Evolutionary conservation across 2,113 vertebrate species (phyloP).

Genomic region (Melospiza melodia): DNA sequence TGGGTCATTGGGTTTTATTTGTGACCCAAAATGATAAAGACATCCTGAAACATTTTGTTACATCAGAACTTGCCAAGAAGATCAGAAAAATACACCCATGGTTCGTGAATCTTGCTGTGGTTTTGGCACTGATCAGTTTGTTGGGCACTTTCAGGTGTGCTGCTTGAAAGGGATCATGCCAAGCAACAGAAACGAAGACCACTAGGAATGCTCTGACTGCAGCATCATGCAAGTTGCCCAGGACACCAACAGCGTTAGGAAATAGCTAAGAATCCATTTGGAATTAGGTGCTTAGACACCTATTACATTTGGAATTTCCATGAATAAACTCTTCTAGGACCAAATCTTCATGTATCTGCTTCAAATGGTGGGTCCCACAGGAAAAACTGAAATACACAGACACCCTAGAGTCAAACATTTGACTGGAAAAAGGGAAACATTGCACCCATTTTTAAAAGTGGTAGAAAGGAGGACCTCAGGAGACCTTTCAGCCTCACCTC

Average conservation of each 20-base stretch:
- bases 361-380: background rate
- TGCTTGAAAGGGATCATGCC: background rate
- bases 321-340: background rate
- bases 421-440: background rate
- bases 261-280: background rate
- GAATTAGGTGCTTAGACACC: background rate
- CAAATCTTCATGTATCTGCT: background rate
- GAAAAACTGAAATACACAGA: background rate
- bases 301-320: background rate
- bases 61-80: background rate
- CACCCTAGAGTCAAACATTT: background rate
- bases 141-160: background rate
- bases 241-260: background rate
- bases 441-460: background rate
- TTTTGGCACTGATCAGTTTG: background rate
- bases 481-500: background rate
- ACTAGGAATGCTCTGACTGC: background rate
- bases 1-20: background rate
- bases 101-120: background rate
- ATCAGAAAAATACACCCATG: background rate
- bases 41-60: background rate
- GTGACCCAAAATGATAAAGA: background rate
- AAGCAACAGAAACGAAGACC: background rate
- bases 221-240: background rate
- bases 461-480: background rate